Evolutionary conservation across 2,113 vertebrate species (phyloP).

Genomic region (Antechinus flavipes): DNA sequence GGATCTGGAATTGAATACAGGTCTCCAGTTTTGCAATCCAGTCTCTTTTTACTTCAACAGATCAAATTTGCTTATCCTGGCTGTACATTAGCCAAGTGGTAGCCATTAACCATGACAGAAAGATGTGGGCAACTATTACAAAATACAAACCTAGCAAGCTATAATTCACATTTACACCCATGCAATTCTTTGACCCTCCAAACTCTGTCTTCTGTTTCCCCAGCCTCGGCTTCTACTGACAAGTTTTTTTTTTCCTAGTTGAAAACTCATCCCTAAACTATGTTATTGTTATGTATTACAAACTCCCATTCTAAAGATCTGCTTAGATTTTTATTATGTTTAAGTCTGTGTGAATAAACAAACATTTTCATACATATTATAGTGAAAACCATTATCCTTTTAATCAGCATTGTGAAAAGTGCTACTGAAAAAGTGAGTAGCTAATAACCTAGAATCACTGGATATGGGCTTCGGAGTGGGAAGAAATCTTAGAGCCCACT

Average conservation of each 20-base stretch:
- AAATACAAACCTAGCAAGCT: neutral
- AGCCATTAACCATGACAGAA: neutral
- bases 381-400: neutral
- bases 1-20: neutral
- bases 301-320: neutral
- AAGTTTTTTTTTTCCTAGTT: neutral
- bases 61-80: neutral
- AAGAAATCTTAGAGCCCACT: neutral
- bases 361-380: neutral
- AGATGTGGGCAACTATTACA: neutral
- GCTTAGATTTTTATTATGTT: neutral
- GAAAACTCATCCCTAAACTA: neutral
- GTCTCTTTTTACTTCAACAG: neutral
- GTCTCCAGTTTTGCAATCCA: neutral
- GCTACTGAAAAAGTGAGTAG: neutral
- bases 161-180: neutral
- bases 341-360: neutral
- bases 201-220: neutral
- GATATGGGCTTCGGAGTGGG: neutral
- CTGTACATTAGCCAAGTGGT: neutral
- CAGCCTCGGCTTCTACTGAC: neutral
- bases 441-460: neutral
- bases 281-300: neutral
- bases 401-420: neutral
- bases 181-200: neutral